phyloP scores from a whole-genome alignment of 2,113 vertebrate species.

The Vidua macroura region DNA sequence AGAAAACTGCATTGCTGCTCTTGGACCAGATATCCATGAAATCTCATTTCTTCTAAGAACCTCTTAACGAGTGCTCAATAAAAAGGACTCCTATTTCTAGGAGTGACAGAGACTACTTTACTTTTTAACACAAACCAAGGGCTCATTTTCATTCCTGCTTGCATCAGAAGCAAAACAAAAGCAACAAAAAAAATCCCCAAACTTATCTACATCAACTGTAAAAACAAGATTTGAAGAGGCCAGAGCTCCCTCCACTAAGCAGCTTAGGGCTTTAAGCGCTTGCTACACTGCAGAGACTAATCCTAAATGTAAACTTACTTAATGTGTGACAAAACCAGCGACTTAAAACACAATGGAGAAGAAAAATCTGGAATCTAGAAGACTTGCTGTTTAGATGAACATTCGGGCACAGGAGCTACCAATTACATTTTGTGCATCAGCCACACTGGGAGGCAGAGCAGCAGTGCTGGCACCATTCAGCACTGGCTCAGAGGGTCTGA shows the following conservation, averaged over 20 bases:
- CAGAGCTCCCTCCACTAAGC: neutral
- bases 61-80: neutral
- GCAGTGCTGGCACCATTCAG: fast-evolving
- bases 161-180: neutral
- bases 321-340: neutral
- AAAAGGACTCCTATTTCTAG: neutral
- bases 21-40: neutral
- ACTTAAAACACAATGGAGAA: neutral
- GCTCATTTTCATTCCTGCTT: neutral
- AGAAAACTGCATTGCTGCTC: neutral
- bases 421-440: neutral
- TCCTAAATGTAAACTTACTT: neutral
- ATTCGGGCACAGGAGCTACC: neutral
- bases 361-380: neutral
- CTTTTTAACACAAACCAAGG: neutral
- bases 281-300: neutral
- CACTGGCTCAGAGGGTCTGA: neutral
- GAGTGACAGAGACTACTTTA: neutral
- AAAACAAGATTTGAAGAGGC: constrained; percentile 26
- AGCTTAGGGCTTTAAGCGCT: neutral
- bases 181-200: neutral
- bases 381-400: neutral
- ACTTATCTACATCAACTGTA: neutral
- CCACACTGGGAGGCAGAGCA: neutral
- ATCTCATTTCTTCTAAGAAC: neutral